These are phyloP conservation scores for Shargacucullia verbasci DNA, from an alignment of 2,888 invertebrate genomes.

Conservation along the genomic window DNA sequence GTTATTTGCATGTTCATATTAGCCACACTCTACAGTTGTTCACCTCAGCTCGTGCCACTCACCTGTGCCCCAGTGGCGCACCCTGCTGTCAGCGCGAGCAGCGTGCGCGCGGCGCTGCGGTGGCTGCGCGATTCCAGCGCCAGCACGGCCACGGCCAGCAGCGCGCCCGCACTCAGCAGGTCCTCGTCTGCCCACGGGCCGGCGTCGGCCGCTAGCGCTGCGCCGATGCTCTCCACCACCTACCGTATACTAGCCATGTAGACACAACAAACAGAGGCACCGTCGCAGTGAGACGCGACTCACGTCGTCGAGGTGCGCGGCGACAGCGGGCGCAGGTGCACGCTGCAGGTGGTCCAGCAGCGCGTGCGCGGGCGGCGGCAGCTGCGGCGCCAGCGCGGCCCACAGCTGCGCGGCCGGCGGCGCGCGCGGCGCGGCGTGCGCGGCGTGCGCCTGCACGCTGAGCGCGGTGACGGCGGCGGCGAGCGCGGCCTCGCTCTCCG, in stretches of 20 bases:
- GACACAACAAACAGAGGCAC: too few relatives aligned
- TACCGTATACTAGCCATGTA: background rate
- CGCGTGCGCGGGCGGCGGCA: conserved; percentile 21
- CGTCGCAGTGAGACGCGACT: background rate
- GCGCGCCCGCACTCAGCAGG: conserved; percentile 28
- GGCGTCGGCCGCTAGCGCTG: conserved; percentile 13
- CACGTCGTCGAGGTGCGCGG: conserved; percentile 24
- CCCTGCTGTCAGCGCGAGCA: conserved; percentile 12
- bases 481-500: conserved; percentile 64
- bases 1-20: background rate
- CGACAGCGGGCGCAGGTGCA: conserved; percentile 15
- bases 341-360: conserved; percentile 9
- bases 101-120: conserved; percentile 26
- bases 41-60: too few relatives aligned
- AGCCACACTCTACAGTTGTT: too few relatives aligned
- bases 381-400: conserved; percentile 35
- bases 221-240: conserved; percentile 3
- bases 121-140: conserved; percentile 25
- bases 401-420: conserved; percentile 25
- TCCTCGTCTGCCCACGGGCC: conserved; percentile 36
- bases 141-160: conserved; percentile 38
- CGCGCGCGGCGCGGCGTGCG: conserved; percentile 8
- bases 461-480: conserved; percentile 58
- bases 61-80: too few relatives aligned
- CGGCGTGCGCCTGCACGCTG: conserved; percentile 27